Evolutionary conservation across 2,797 vertebrate species (phyloP).

Genomic region (Apogon talboti): DNA sequence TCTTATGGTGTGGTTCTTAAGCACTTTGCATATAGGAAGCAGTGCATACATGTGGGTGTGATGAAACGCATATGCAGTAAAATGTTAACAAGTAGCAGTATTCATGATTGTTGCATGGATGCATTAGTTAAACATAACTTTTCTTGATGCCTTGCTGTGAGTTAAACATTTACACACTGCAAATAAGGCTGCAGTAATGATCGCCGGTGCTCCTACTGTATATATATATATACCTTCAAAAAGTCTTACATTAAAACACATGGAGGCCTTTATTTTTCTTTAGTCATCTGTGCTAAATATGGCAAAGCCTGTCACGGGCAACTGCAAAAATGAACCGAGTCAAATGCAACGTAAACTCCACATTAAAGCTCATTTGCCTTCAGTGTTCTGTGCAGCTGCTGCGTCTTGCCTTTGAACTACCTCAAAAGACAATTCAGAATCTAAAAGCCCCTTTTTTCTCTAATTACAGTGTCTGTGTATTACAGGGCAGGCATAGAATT

Average conservation of each 20-base stretch:
- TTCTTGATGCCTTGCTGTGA: not conserved
- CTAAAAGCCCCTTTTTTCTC: conserved; percentile 75
- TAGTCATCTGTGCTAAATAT: conserved; percentile 13
- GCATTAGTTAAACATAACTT: not conserved
- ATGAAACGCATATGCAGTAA: conserved; percentile 1
- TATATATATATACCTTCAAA: not conserved
- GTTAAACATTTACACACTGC: not conserved
- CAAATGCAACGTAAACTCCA: conserved; percentile 37
- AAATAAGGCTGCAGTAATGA: too few relatives aligned
- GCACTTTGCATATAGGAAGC: conserved; percentile 2
- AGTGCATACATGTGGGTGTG: not conserved
- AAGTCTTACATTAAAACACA: not conserved
- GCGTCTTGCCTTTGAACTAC: conserved; percentile 75
- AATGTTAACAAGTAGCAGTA: not conserved
- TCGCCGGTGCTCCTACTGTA: not conserved
- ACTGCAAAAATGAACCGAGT: not conserved
- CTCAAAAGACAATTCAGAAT: conserved; percentile 80
- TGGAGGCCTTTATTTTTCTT: conserved; percentile 25
- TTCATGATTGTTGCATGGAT: not conserved
- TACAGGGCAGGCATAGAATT: conserved; percentile 72
- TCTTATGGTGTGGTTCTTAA: conserved; percentile 27
- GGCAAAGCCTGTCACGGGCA: conserved; percentile 12
- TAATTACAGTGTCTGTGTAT: conserved; percentile 78
- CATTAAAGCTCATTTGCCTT: conserved; percentile 41
- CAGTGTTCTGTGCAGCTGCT: conserved; percentile 63